phyloP scores from a whole-genome alignment of 2,113 vertebrate species.

The Corythoichthys haematopterus region DNA sequence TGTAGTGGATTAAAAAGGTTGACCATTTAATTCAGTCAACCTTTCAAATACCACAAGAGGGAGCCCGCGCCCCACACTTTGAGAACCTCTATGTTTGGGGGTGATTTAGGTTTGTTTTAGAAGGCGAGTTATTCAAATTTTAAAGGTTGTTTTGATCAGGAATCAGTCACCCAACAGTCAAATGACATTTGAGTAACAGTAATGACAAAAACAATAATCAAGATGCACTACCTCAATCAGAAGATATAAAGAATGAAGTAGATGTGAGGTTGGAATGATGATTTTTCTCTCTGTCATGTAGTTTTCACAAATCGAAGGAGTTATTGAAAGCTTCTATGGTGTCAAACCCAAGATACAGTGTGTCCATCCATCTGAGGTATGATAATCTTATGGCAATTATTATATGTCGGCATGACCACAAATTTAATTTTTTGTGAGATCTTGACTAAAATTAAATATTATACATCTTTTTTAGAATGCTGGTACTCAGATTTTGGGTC shows the following conservation, averaged over 20 bases:
- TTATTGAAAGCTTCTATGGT: constrained; percentile 49
- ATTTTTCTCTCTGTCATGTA: constrained; percentile 23
- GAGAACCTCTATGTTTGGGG: no score
- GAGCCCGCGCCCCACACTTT: no score
- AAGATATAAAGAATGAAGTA: not conserved
- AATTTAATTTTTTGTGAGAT: not conserved
- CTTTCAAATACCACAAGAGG: no score
- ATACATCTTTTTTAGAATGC: constrained; percentile 33
- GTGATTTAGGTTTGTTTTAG: no score
- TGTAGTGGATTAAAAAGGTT: no score
- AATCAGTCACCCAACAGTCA: not conserved
- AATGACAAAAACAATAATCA: no score
- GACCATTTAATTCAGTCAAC: no score
- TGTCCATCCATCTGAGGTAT: constrained; percentile 46
- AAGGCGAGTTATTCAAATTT: no score
- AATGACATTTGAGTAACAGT: not conserved
- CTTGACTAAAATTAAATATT: not conserved
- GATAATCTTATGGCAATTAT: not conserved
- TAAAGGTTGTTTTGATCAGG: not conserved
- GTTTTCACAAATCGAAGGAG: constrained; percentile 57
- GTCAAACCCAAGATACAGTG: constrained; percentile 62
- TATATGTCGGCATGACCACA: not conserved
- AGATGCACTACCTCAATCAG: not conserved
- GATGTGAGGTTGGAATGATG: not conserved
- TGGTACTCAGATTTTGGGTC: constrained; percentile 52